Percentiles rank a stretch among this genome's conserved stretches.
Evolutionary conservation across 2,888 invertebrate species (phyloP).

Genomic region (Camptogramma bilineatum): DNA sequence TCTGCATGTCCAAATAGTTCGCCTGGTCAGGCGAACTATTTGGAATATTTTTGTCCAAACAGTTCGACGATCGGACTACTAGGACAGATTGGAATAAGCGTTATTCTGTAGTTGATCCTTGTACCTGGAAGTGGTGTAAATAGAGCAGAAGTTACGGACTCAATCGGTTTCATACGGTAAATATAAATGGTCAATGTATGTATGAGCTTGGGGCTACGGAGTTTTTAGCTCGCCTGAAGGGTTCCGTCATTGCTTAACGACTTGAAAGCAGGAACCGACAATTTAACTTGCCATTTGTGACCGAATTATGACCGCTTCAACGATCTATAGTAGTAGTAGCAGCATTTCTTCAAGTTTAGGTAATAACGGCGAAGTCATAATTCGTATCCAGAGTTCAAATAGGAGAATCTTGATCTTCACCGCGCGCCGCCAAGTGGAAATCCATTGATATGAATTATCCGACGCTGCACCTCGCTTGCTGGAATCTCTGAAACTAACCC

Average conservation of each 20-base stretch:
- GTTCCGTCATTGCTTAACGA: too few species aligned
- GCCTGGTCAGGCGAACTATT: too few species aligned
- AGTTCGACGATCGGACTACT: too few species aligned
- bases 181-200: too few species aligned
- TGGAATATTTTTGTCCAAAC: too few species aligned
- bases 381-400: slow-evolving; percentile 14
- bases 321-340: too few species aligned
- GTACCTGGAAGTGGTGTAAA: background rate
- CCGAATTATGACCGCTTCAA: too few species aligned
- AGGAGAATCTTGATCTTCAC: slow-evolving; percentile 18
- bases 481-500: slow-evolving; percentile 24
- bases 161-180: background rate
- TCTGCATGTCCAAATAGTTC: too few species aligned
- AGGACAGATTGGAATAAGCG: too few species aligned
- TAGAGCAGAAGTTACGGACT: background rate
- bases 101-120: background rate
- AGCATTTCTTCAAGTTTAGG: too few species aligned
- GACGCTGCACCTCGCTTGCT: slow-evolving; percentile 45
- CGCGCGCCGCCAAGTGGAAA: slow-evolving; percentile 52
- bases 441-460: slow-evolving; percentile 60
- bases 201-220: background rate
- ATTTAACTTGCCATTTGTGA: too few species aligned
- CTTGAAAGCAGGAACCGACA: too few species aligned
- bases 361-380: background rate
- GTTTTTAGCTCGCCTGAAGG: background rate